phyloP scores from a whole-genome alignment of 1,140 invertebrate genomes.

The Trachelipus rathkii region DNA sequence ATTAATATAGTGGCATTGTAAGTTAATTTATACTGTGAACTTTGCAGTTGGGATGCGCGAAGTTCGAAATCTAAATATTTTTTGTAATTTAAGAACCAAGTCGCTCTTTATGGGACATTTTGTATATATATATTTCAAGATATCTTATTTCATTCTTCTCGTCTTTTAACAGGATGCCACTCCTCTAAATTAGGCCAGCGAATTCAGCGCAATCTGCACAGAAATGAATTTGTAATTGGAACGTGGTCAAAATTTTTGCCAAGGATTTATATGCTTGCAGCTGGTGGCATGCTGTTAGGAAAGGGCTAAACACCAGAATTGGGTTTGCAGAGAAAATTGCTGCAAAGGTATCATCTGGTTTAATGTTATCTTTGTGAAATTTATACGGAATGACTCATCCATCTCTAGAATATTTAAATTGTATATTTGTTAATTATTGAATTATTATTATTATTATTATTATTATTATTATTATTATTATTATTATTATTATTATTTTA shows the following conservation, averaged over 20 bases:
- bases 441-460: no score
- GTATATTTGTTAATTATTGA: slow-evolving; percentile 38
- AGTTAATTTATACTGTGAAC: no score
- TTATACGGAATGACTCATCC: background rate
- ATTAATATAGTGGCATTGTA: no score
- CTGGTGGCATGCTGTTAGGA: slow-evolving; percentile 98
- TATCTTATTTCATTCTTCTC: background rate
- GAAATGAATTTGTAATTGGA: slow-evolving; percentile 82
- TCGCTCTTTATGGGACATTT: no score
- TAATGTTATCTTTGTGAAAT: no score
- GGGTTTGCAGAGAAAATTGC: slow-evolving; percentile 85
- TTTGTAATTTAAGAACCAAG: no score
- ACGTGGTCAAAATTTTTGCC: slow-evolving; percentile 78
- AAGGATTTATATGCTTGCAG: slow-evolving; percentile 79
- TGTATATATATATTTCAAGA: no score
- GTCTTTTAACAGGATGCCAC: slow-evolving; percentile 79
- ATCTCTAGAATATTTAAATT: no score
- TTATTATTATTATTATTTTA: slow-evolving; percentile 54
- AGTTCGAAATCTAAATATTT: no score
- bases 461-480: no score
- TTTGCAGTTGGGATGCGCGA: no score
- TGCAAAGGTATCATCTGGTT: slow-evolving; percentile 63
- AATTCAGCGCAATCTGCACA: slow-evolving; percentile 92
- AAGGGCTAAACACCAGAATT: slow-evolving; percentile 79
- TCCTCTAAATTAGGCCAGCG: slow-evolving; percentile 92